A percentile compares a stretch with the other conserved stretches of the same genome.
Conservation (phyloP, 2,797 vertebrate genomes). For the Pipistrellus kuhlii region DNA sequence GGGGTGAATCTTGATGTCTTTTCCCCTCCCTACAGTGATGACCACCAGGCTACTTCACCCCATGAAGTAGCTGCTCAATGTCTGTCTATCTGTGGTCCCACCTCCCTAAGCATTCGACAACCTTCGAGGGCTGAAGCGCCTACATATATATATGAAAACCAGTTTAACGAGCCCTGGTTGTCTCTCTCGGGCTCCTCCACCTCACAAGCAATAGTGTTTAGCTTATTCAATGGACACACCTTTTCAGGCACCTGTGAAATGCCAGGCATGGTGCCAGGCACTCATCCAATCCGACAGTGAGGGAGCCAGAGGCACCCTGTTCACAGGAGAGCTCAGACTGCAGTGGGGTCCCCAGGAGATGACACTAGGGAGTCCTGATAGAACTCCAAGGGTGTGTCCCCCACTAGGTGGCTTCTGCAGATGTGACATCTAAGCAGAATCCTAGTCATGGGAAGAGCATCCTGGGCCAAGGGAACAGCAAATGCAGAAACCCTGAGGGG, state of each 20-base stretch:
- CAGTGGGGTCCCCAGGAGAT: neutral
- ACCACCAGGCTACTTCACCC: neutral
- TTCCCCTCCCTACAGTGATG: neutral
- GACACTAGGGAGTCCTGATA: neutral
- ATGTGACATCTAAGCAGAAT: neutral
- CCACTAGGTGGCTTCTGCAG: too few species aligned
- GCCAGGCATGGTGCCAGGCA: accelerated
- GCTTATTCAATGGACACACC: neutral
- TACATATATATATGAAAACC: too few species aligned
- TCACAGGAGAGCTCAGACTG: neutral
- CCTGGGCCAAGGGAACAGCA: neutral
- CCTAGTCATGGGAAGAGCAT: neutral
- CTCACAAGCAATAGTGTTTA: neutral
- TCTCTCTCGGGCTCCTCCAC: neutral
- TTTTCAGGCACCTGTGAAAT: accelerated
- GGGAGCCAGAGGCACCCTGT: neutral
- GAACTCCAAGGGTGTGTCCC: neutral
- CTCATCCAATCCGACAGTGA: neutral
- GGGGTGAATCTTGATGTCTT: neutral
- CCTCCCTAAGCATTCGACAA: accelerated
- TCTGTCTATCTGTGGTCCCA: neutral
- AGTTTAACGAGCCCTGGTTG: accelerated
- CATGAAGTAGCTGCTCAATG: accelerated
- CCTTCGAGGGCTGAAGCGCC: neutral
- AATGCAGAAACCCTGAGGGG: neutral